Evolutionary conservation across 2,113 vertebrate genomes (phyloP).

Genomic region (Corythornis vintsioides): DNA sequence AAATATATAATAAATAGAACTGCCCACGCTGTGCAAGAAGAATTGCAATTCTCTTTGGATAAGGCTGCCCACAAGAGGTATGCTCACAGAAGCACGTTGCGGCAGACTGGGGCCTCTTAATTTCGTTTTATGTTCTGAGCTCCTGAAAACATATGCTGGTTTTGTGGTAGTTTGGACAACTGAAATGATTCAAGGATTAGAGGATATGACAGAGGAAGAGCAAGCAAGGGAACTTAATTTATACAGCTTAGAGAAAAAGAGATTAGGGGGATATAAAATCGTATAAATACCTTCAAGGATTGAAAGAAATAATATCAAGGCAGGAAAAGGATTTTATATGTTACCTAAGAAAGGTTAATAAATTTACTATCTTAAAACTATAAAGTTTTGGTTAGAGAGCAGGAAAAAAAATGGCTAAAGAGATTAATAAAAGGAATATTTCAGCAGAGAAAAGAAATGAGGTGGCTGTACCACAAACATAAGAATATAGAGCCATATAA

Average conservation of each 20-base stretch:
- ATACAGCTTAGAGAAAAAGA: conserved; percentile 12
- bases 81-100: background rate
- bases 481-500: background rate
- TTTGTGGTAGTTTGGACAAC: background rate
- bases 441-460: background rate
- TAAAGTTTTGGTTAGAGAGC: background rate
- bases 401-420: background rate
- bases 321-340: background rate
- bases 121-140: background rate
- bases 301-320: conserved; percentile 6
- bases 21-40: background rate
- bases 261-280: conserved; percentile 41
- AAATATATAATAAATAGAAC: background rate
- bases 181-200: conserved; percentile 23
- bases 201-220: background rate
- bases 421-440: background rate
- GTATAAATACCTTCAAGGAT: background rate
- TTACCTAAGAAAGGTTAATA: background rate
- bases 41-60: background rate
- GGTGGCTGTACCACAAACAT: background rate
- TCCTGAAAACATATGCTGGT: background rate
- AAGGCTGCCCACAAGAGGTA: background rate
- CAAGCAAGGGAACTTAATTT: conserved; percentile 38
- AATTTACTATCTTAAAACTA: background rate
- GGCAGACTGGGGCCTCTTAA: background rate